Conservation (phyloP, 2,113 vertebrate species). For the Crotophaga sulcirostris region DNA sequence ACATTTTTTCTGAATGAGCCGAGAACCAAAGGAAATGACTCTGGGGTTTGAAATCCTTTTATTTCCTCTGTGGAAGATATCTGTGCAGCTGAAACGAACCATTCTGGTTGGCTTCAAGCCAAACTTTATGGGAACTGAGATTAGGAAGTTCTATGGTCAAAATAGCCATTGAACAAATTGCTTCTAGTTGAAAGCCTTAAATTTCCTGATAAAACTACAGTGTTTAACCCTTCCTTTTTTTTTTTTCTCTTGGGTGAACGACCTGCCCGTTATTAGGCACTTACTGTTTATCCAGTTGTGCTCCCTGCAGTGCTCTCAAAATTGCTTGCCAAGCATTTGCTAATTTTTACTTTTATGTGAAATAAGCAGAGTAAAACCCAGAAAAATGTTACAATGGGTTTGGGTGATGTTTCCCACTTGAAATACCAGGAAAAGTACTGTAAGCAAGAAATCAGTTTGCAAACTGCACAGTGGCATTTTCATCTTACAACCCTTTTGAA, state of each 20-base stretch:
- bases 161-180: slow-evolving; percentile 80
- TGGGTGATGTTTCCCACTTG: background rate
- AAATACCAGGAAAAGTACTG: background rate
- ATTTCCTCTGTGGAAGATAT: slow-evolving; percentile 85
- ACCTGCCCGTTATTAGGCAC: slow-evolving; percentile 7
- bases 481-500: background rate
- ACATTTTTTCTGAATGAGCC: slow-evolving; percentile 80
- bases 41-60: slow-evolving; percentile 82
- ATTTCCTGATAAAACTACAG: slow-evolving; percentile 66
- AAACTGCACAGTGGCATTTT: background rate
- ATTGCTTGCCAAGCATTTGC: background rate
- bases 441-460: background rate
- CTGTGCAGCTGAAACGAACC: slow-evolving; percentile 76
- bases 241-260: background rate
- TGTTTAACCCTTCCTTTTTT: slow-evolving; percentile 24
- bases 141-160: slow-evolving; percentile 80
- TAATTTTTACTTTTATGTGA: background rate
- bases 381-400: background rate
- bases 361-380: background rate
- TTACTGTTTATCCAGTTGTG: background rate
- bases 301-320: slow-evolving; percentile 1
- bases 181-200: slow-evolving; percentile 72
- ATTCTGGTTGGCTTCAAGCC: slow-evolving; percentile 71
- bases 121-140: slow-evolving; percentile 82
- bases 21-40: slow-evolving; percentile 89